phyloP scores from a whole-genome alignment of 2,113 vertebrate genomes.

The Dasyurus viverrinus region DNA sequence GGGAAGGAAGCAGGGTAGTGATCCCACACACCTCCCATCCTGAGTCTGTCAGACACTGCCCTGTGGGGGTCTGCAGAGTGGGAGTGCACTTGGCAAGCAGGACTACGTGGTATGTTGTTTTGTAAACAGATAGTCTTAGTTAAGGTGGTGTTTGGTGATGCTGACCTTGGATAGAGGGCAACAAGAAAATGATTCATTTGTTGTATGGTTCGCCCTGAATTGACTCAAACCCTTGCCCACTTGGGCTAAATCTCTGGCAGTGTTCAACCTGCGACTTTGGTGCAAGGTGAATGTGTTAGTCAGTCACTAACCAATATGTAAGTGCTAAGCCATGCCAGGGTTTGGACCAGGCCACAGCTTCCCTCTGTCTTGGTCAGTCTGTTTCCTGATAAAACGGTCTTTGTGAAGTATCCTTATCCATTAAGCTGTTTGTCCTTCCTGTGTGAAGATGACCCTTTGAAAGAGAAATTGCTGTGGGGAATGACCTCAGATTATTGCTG shows the following conservation, averaged over 20 bases:
- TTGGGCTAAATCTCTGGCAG: background rate
- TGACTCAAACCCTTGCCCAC: background rate
- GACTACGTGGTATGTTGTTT: background rate
- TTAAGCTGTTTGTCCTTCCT: constrained; percentile 68
- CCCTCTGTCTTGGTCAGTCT: constrained; percentile 70
- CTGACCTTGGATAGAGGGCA: constrained; percentile 64
- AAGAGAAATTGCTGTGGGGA: constrained; percentile 70
- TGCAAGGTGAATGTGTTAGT: constrained; percentile 88
- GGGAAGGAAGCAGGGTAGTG: background rate
- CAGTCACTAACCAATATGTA: constrained; percentile 84
- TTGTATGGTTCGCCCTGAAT: constrained; percentile 53
- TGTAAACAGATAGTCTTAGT: constrained; percentile 76
- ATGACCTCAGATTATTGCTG: constrained; percentile 67
- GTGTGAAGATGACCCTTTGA: constrained; percentile 75
- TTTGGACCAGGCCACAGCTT: constrained; percentile 91
- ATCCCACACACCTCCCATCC: background rate
- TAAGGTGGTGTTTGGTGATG: constrained; percentile 67
- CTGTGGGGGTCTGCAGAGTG: background rate
- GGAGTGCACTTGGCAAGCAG: background rate
- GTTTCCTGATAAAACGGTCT: constrained; percentile 62
- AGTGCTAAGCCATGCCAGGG: constrained; percentile 89
- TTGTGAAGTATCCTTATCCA: constrained; percentile 73
- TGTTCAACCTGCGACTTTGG: constrained; percentile 70
- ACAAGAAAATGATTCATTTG: constrained; percentile 70
- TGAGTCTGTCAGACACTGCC: background rate